phyloP scores from a whole-genome alignment of 64 coral and sea anemone species.

The Hydrozoanthus tunicans region DNA sequence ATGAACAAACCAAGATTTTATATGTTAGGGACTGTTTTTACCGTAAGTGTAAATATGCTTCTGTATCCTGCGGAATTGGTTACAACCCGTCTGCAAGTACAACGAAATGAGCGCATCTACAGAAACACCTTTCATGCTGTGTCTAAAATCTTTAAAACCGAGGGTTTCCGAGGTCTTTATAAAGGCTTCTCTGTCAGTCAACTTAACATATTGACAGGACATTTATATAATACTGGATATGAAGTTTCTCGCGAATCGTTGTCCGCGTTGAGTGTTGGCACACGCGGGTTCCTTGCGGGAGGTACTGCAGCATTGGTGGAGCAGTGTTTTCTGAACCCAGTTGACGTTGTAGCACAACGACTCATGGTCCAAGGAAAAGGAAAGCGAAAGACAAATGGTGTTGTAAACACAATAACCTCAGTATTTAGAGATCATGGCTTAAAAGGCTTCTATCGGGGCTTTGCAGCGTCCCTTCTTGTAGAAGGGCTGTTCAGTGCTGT shows the following conservation, averaged over 20 bases:
- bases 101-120: slow-evolving; percentile 65
- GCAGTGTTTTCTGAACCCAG: slow-evolving; percentile 77
- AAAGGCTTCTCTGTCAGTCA: slow-evolving; percentile 77
- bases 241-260: slow-evolving; percentile 74
- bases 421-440: slow-evolving; percentile 72
- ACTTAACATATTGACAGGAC: slow-evolving; percentile 66
- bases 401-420: slow-evolving; percentile 27
- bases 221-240: slow-evolving; percentile 77
- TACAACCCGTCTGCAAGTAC: slow-evolving; percentile 84
- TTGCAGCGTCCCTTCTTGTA: slow-evolving; percentile 32
- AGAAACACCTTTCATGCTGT: slow-evolving; percentile 77
- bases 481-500: slow-evolving; percentile 31
- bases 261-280: slow-evolving; percentile 59
- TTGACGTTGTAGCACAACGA: slow-evolving; percentile 74
- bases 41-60: slow-evolving; percentile 42
- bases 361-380: slow-evolving; percentile 75
- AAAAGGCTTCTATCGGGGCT: slow-evolving; percentile 58
- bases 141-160: slow-evolving; percentile 65
- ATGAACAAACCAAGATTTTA: slow-evolving; percentile 78
- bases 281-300: slow-evolving; percentile 80
- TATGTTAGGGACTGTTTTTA: slow-evolving; percentile 62
- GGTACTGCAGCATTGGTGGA: slow-evolving; percentile 67
- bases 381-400: slow-evolving; percentile 52
- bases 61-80: slow-evolving; percentile 80
- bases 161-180: slow-evolving; percentile 78